Evolutionary conservation across 2,888 invertebrate genomes (phyloP), one percentile per base, ranked within the genome.

Genomic region (Trichacis sp.): DNA sequence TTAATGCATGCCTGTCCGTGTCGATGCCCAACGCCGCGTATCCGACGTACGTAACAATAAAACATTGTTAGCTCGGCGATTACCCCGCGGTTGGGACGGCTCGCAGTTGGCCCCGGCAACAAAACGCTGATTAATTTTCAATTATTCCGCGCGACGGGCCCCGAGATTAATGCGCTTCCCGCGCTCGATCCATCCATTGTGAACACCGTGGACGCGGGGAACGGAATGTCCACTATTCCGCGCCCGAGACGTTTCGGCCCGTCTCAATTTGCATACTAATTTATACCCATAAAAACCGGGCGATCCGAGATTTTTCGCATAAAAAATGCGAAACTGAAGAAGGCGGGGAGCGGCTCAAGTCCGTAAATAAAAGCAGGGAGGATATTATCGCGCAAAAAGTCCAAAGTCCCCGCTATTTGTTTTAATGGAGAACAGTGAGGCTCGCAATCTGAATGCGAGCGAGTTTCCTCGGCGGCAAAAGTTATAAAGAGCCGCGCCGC

Each of bases 21-120:
- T 70, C 74, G 70, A 72, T 68, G 69, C 65, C 66, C 69, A 69
- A 24, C 70, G 73, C 24, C 24, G 24, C 24, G 33, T 24, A 9
- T n/a, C 68, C 18, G 64, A 68, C 69, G 71, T 77, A 80, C 77
- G 79, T 77, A 83, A 82, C 81, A 82, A 83, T 81, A 82, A 82
- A 82, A 83, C 81, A 82, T 82, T 83, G 81, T 82, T 81, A 78
- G 79, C 77, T 75, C 74, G 76, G 71, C 79, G 79, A 81, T 82
- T 81, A 77, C 75, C 77, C 77, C 74, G 77, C 77, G 76, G 77
- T 75, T 71, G 72, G 76, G 73, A 75, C 75, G 69, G 72, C 76
- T 72, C 77, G 78, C 24, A 29, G 3, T 47, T 45, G 55, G 24
- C 24, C 64, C 54, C 59, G 57, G 51, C 64, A 11, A 33, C 33